phyloP scores from a whole-genome alignment of 1,140 invertebrate genomes.

The Hycleus cichorii region DNA sequence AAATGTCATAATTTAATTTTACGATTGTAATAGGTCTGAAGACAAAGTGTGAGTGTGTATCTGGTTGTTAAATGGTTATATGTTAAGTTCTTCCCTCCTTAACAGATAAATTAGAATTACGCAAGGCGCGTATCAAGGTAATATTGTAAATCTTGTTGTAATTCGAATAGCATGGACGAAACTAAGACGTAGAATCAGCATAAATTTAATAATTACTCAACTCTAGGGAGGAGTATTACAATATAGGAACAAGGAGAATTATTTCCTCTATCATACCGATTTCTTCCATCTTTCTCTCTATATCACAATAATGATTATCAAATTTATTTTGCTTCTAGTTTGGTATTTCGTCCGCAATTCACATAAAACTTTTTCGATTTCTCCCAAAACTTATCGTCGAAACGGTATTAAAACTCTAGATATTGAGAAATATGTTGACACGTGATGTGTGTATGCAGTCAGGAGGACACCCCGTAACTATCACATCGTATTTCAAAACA shows the following conservation, averaged over 20 bases:
- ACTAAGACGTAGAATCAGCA: conserved; percentile 46
- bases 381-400: conserved; percentile 12
- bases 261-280: background rate
- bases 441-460: conserved; percentile 18
- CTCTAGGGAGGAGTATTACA: conserved; percentile 32
- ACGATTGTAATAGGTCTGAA: conserved; percentile 33
- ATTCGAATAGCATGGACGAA: conserved; percentile 38
- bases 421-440: conserved; percentile 21
- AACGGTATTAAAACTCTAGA: conserved; percentile 10
- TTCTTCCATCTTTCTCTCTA: background rate
- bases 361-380: conserved; percentile 22
- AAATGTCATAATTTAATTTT: conserved; percentile 39
- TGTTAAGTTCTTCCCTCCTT: conserved; percentile 22
- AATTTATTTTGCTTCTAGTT: background rate
- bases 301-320: background rate
- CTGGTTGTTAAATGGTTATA: conserved; percentile 1
- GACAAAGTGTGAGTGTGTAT: conserved; percentile 11
- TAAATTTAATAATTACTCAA: conserved; percentile 44
- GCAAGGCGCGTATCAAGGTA: conserved; percentile 42
- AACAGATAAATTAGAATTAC: conserved; percentile 43
- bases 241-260: background rate
- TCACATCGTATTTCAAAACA: conserved; percentile 17
- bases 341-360: background rate
- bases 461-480: conserved; percentile 3
- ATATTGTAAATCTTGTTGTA: conserved; percentile 44